Conservation (phyloP, 92 coral and sea anemone genomes). For the Hydrozoanthus gracilis region DNA sequence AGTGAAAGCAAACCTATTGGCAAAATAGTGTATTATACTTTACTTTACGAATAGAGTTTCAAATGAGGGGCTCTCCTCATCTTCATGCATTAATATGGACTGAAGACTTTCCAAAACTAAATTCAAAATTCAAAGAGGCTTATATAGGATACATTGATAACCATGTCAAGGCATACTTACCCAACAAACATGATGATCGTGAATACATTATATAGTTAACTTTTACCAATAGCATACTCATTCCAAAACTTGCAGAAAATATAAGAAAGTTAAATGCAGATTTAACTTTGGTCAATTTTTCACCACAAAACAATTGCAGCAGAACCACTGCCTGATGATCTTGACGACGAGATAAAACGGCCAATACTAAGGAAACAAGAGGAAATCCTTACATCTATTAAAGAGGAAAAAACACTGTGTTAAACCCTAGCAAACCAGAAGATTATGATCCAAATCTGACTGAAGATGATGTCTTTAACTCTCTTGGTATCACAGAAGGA, state of each 20-base stretch:
- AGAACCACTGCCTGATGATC: conserved; percentile 60
- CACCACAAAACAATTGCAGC: conserved; percentile 54
- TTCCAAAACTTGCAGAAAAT: conserved; percentile 53
- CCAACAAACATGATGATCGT: conserved; percentile 60
- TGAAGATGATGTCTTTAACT: conserved; percentile 53
- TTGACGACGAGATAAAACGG: conserved; percentile 48
- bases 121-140: conserved; percentile 50
- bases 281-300: conserved; percentile 69
- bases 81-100: conserved; percentile 65
- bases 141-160: conserved; percentile 58
- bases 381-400: conserved; percentile 64
- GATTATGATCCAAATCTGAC: conserved; percentile 71
- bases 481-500: conserved; percentile 61
- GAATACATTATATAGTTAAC: conserved; percentile 64
- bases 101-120: conserved; percentile 60
- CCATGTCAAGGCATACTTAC: conserved; percentile 68
- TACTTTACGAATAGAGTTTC: conserved; percentile 62
- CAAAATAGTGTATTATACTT: conserved; percentile 10
- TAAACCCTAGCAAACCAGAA: conserved; percentile 61
- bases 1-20: conserved; percentile 54
- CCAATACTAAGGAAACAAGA: conserved; percentile 48
- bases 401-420: conserved; percentile 56
- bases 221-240: conserved; percentile 59
- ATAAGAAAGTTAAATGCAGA: conserved; percentile 54
- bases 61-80: conserved; percentile 63